Evolutionary conservation across 2,888 invertebrate species (phyloP), one percentile per base, ranked within the genome.

Genomic region (Spialia ferax): DNA sequence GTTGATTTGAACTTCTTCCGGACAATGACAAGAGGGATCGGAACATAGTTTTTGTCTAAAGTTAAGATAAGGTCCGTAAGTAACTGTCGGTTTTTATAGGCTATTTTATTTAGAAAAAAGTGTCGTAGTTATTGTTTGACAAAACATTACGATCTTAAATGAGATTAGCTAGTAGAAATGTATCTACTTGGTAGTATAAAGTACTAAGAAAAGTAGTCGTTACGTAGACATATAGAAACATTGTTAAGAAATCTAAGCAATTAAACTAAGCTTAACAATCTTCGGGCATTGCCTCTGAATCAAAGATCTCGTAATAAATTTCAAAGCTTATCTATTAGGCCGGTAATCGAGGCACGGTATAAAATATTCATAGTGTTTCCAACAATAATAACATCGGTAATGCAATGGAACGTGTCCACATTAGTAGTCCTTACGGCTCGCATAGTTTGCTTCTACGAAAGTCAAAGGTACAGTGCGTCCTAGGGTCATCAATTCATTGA

Each of bases 341-440:
- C 56, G 23, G 48, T 65, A 65, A 65, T 65, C 15, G 64, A 48
- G 35, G 57, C 50, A 23, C 23, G 18, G n/a, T 35, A 65, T 65
- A 65, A 65, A 65, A 65, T 65, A 65, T 65, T 65, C 64, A 65
- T 65, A 50, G 57, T 48, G 6, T 65, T 64, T 59, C 64, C 64
- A 38, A 52, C 57, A 65, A 65, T 59, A 65, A 65, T 59, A 65
- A 65, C 64, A 65, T 65, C 15, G 57, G 64, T 35, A 56, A 61
- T 50, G 61, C 22, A 20, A 11, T 32, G 11, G 15, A 13, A 65
- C 64, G 64, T 65, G 64, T 15, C 7, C 23, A 18, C 64, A 64
- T 64, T 57, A 64, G 64, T 35, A 64, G 64, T 64, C 64, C 23
- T 38, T 42, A 42, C 63, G 32, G 11, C 50, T 57, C 18, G 13